Base-by-base conservation (phyloP, 92 coral and sea anemone species). In the Porites divaricata region DNA sequence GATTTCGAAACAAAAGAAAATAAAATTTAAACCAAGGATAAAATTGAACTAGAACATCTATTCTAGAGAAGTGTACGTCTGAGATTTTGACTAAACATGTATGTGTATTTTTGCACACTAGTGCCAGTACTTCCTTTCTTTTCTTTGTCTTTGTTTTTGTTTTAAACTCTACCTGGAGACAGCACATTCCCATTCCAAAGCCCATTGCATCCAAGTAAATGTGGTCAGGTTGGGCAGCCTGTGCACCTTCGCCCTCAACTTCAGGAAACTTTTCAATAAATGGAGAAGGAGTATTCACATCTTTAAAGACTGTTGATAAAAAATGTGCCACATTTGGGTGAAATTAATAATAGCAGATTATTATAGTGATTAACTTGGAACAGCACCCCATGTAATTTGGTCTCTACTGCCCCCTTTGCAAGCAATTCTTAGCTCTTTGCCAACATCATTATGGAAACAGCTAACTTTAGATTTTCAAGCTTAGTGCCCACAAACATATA, bases 201-300 rank as follows among this genome's bases (percentile, higher is more conserved):
- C 99, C 99, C 98, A 95, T 94, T n/a, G 98, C 96, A 80, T 96
- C 99, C 89, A 94, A 65, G 76, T 96, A 96, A 65, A 96, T 96
- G 59, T 95, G 99, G 65, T 96, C 99, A 80, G 95, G 91, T 53
- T 78, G 74, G 72, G 99, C 98, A 5, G 99, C 99, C 67, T 75
- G 81, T 28, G 90, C 98, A 6, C 95, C 99, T 64, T 96, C 99
- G 19, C 99, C 99, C 61, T 94, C 93, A 25, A 89, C 94, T 8
- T 89, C 93, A 12, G 99, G 91, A 79, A 94, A 94, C 81, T 90
- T 80, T 69, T 96, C 99, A 58, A 96, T 89, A 75, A 96, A 96
- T 72, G 99, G 99, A 0, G 95, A 94, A 19, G 98, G 95, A 58
- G 99, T 96, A 67, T 95, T 92, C 65, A 85, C 90, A 74, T 96